Percentiles rank a stretch among this genome's conserved stretches.
These are phyloP conservation scores for Mohoua ochrocephala DNA, from an alignment of 2,113 vertebrate species.

Conservation along the genomic window DNA sequence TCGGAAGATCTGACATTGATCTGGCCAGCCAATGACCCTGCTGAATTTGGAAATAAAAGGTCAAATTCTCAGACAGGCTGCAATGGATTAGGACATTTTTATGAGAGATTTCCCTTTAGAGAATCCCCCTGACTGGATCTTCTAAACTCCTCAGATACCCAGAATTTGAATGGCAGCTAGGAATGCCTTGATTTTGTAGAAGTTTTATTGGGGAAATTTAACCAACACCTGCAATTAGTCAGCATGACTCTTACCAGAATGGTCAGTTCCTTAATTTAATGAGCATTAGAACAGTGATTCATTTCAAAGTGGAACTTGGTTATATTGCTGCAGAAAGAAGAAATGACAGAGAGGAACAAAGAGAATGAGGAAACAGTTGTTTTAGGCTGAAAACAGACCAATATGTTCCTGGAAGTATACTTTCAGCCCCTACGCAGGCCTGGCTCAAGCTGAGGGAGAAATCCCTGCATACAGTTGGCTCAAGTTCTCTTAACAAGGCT, in stretches of 20 bases:
- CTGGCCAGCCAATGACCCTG: not conserved
- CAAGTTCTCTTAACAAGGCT: not conserved
- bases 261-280: slow-evolving; percentile 57
- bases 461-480: not conserved
- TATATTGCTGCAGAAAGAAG: slow-evolving; percentile 44
- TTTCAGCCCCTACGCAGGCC: not conserved
- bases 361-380: slow-evolving; percentile 41
- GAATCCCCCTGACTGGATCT: not conserved
- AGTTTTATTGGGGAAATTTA: slow-evolving; percentile 34
- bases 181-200: slow-evolving; percentile 25
- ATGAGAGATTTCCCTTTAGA: not conserved
- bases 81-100: not conserved
- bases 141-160: not conserved
- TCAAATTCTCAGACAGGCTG: not conserved
- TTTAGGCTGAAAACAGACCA: slow-evolving; percentile 18
- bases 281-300: slow-evolving; percentile 53
- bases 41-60: not conserved
- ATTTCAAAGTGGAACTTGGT: slow-evolving; percentile 59
- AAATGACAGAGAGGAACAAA: slow-evolving; percentile 52
- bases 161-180: slow-evolving; percentile 23
- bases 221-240: slow-evolving; percentile 50
- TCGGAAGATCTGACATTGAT: not conserved
- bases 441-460: not conserved
- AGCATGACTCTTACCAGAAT: slow-evolving; percentile 36
- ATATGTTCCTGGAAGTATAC: slow-evolving; percentile 50